phyloP scores from a whole-genome alignment of 2,888 invertebrate species.

The Cyclophora punctaria region DNA sequence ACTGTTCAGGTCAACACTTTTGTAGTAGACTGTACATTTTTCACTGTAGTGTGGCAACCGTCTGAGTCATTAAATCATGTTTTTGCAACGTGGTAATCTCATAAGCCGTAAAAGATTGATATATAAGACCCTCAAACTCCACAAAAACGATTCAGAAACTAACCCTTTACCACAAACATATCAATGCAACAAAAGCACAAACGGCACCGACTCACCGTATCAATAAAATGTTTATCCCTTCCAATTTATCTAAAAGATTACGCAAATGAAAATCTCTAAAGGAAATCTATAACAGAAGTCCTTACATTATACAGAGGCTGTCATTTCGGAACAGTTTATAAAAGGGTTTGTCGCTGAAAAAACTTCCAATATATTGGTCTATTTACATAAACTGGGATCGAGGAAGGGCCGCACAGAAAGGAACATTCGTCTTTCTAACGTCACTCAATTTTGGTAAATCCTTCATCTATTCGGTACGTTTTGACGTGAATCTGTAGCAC shows the following conservation, averaged over 20 bases:
- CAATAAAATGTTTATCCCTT: no score
- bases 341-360: constrained; percentile 23
- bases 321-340: constrained; percentile 26
- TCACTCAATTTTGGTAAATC: constrained; percentile 39
- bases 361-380: constrained; percentile 27
- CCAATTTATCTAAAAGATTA: constrained; percentile 7
- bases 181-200: no score
- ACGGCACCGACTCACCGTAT: no score
- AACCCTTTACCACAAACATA: no score
- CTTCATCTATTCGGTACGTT: constrained; percentile 25
- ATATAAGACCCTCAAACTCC: no score
- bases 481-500: constrained; percentile 18
- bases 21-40: no score
- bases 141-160: no score
- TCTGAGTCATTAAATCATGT: no score
- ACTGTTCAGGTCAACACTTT: no score
- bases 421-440: constrained; percentile 37
- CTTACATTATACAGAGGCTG: constrained; percentile 4
- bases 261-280: constrained; percentile 7
- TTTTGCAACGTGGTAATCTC: no score
- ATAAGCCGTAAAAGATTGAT: no score
- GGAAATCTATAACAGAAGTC: constrained; percentile 14
- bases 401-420: constrained; percentile 33
- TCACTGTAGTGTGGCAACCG: no score
- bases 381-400: constrained; percentile 37